Conservation (phyloP, 1,140 invertebrate genomes). For the Eufriesea mexicana region DNA sequence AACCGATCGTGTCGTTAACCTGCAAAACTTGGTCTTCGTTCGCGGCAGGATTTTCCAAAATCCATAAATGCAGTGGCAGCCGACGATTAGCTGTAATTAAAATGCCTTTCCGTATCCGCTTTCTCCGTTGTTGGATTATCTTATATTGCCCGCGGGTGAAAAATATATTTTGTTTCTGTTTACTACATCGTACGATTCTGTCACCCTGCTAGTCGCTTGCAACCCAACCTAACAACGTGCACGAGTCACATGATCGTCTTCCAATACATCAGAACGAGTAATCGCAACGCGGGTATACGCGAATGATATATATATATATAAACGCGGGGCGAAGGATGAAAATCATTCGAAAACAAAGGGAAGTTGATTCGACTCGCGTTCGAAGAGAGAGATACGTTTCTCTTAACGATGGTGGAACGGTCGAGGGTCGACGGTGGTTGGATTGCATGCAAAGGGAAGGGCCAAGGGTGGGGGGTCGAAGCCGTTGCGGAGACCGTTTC, state of each 20-base stretch:
- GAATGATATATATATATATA: not conserved
- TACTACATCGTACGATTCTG: no score
- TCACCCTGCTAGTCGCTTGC: no score
- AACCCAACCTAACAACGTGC: no score
- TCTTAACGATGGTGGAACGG: not conserved
- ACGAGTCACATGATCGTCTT: no score
- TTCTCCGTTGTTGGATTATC: not conserved
- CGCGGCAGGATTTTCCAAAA: constrained; percentile 55
- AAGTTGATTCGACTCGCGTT: not conserved
- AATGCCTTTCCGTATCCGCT: not conserved
- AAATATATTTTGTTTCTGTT: no score
- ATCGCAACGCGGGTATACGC: no score
- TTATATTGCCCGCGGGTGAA: not conserved
- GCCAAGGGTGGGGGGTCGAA: not conserved
- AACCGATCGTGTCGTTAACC: constrained; percentile 49
- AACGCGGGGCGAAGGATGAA: not conserved
- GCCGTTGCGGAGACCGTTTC: not conserved
- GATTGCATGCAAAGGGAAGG: not conserved
- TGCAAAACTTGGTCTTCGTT: constrained; percentile 8
- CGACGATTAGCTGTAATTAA: constrained; percentile 49
- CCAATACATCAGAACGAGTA: no score
- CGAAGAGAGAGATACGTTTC: not conserved
- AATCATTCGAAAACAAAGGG: not conserved
- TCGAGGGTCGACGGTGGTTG: not conserved
- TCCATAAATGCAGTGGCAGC: constrained; percentile 52